Percentiles rank a stretch among this genome's conserved stretches.
Conservation (phyloP, 2,113 vertebrate species). For the Gallinago media region DNA sequence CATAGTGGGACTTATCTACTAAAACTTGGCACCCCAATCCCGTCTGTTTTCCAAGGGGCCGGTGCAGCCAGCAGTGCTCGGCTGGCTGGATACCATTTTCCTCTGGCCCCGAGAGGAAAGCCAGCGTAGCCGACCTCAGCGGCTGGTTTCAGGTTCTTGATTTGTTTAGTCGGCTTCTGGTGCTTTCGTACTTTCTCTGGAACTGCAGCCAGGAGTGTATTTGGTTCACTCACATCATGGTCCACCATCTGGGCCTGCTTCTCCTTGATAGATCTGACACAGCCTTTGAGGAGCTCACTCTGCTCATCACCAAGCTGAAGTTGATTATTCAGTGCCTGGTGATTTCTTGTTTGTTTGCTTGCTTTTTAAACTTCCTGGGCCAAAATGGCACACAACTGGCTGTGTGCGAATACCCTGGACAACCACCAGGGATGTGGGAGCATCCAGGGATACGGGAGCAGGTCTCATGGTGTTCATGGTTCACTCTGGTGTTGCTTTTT, state of each 20-base stretch:
- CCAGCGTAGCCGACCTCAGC: background rate
- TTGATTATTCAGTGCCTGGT: background rate
- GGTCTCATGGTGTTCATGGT: background rate
- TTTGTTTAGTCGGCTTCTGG: constrained; percentile 12
- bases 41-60: background rate
- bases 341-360: background rate
- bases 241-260: background rate
- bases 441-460: background rate
- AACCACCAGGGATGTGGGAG: background rate
- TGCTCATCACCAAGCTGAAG: background rate
- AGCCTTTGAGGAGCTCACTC: background rate
- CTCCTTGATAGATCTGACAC: background rate
- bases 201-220: background rate
- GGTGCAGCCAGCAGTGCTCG: background rate
- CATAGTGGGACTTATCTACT: background rate
- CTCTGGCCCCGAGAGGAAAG: background rate
- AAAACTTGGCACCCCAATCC: background rate
- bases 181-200: background rate
- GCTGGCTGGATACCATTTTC: background rate
- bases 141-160: background rate
- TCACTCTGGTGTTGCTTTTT: background rate
- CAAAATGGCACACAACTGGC: background rate
- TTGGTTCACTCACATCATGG: background rate
- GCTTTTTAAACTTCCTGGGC: background rate
- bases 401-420: background rate